Conservation (phyloP, 2,113 vertebrate genomes). For the Amphiprion ocellaris region DNA sequence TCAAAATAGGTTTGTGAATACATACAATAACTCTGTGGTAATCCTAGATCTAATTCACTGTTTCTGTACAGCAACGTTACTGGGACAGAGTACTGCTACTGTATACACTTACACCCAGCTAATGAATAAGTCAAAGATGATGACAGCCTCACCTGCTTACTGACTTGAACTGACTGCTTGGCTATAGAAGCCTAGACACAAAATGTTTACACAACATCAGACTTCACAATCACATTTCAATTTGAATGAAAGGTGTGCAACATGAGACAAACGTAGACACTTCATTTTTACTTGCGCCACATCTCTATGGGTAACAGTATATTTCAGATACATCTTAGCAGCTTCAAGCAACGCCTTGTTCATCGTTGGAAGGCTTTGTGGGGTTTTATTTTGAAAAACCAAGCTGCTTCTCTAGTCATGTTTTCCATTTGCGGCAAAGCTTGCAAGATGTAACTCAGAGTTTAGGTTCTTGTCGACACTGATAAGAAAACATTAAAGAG, state of each 20-base stretch:
- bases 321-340: conserved; percentile 19
- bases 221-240: conserved; percentile 57
- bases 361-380: conserved; percentile 2
- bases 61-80: conserved; percentile 46
- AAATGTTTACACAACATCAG: conserved; percentile 41
- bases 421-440: conserved; percentile 8
- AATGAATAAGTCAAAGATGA: conserved; percentile 64
- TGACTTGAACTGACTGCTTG: conserved; percentile 21
- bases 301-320: conserved; percentile 11
- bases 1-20: conserved; percentile 36
- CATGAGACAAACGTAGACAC: conserved; percentile 28
- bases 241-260: conserved; percentile 50
- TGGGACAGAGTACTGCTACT: conserved; percentile 41
- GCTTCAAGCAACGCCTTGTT: background rate
- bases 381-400: conserved; percentile 24
- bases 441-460: background rate
- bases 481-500: conserved; percentile 32
- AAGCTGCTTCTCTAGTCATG: background rate
- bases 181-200: conserved; percentile 27
- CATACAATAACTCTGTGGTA: conserved; percentile 56
- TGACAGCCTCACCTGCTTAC: conserved; percentile 43
- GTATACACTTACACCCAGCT: conserved; percentile 68
- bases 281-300: conserved; percentile 55
- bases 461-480: conserved; percentile 23
- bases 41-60: conserved; percentile 39